phyloP scores from a whole-genome alignment of 2,113 vertebrate species.

The Oophaga pumilio region DNA sequence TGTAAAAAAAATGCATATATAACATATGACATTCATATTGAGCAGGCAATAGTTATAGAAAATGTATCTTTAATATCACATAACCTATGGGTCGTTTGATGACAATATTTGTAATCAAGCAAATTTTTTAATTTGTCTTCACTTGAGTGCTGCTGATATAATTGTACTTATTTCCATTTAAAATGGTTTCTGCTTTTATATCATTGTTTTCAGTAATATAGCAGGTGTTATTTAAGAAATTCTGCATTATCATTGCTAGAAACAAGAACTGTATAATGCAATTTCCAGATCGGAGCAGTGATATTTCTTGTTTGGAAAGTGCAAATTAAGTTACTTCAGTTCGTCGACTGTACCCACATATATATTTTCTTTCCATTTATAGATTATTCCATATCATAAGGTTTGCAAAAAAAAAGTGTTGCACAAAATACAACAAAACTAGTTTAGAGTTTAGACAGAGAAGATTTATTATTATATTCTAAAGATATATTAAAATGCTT shows the following conservation, averaged over 20 bases:
- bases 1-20: not conserved
- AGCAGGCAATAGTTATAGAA: not conserved
- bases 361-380: not conserved
- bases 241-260: not conserved
- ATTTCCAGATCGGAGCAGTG: conserved; percentile 21
- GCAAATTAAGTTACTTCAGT: conserved; percentile 28
- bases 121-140: not conserved
- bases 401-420: not conserved
- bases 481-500: not conserved
- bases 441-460: not conserved
- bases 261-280: not conserved
- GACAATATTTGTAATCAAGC: not conserved
- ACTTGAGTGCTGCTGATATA: not conserved
- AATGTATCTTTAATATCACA: not conserved
- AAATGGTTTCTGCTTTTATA: not conserved
- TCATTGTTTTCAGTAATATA: not conserved
- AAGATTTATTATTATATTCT: not conserved
- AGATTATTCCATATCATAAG: not conserved
- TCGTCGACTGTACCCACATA: not conserved
- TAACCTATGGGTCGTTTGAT: not conserved
- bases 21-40: not conserved
- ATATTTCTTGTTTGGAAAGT: conserved; percentile 17
- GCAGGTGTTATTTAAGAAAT: conserved; percentile 22
- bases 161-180: conserved; percentile 9
- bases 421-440: not conserved